Evolutionary conservation across 2,888 invertebrate species (phyloP).

Genomic region (Zhuqinia jingwanae): DNA sequence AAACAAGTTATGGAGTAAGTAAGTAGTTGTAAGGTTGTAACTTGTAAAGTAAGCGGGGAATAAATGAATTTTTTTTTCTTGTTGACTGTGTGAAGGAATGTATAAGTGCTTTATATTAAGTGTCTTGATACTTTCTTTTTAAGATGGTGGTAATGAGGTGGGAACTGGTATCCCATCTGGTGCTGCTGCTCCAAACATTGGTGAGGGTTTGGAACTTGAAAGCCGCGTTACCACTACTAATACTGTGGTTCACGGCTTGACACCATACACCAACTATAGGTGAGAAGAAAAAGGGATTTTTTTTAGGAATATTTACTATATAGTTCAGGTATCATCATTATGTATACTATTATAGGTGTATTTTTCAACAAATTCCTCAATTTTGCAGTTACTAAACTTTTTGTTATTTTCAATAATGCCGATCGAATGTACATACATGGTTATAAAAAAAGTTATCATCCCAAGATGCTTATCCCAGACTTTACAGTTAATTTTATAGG

Average conservation of each 20-base stretch:
- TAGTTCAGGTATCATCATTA: not conserved
- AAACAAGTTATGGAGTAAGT: not conserved
- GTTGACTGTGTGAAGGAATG: constrained; percentile 6
- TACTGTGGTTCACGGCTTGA: constrained; percentile 75
- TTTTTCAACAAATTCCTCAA: no score
- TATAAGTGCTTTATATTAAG: not conserved
- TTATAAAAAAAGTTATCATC: no score
- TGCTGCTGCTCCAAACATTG: constrained; percentile 42
- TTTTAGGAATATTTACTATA: not conserved
- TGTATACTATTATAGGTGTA: no score
- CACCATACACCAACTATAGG: constrained; percentile 75
- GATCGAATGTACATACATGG: no score
- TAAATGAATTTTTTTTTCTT: constrained; percentile 44
- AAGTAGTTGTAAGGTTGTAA: no score
- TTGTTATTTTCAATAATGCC: no score
- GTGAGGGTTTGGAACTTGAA: constrained; percentile 73
- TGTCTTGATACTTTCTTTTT: constrained; percentile 17
- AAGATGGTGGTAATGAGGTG: constrained; percentile 75
- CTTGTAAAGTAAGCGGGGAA: not conserved
- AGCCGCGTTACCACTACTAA: constrained; percentile 71
- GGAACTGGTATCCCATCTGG: constrained; percentile 65
- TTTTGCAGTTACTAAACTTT: no score
- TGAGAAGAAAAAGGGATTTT: constrained; percentile 37
- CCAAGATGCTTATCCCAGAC: no score
- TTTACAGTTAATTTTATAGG: no score